Percentiles rank a stretch among this genome's conserved stretches.
Conservation (phyloP, 2,888 invertebrate species). For the Noctuana brunneofusca region DNA sequence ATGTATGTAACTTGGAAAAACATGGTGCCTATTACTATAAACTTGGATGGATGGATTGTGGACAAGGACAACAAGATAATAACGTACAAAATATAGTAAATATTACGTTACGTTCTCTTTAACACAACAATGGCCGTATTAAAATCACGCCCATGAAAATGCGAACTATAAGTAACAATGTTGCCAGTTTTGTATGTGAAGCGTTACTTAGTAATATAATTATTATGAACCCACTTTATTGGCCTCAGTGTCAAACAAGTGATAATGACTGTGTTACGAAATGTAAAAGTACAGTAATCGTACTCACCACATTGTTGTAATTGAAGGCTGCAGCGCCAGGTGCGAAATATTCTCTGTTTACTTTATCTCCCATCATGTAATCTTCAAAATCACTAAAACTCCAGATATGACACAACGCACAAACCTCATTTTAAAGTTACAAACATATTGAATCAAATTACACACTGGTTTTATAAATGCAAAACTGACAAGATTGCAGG, state of each 20-base stretch:
- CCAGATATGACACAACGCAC: conserved; percentile 46
- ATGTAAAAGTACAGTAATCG: conserved; percentile 30
- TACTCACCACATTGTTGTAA: conserved; percentile 78
- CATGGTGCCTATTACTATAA: too few species aligned
- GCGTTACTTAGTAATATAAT: background rate
- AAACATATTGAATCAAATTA: conserved; percentile 38
- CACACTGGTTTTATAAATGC: conserved; percentile 37
- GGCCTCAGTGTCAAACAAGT: conserved; percentile 8
- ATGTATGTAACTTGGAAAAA: too few species aligned
- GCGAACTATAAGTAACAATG: background rate
- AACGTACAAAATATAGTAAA: background rate
- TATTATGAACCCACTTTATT: background rate
- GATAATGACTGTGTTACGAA: conserved; percentile 28
- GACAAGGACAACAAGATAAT: background rate
- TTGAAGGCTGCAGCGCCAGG: conserved; percentile 74
- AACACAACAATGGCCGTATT: background rate
- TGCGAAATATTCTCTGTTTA: conserved; percentile 72
- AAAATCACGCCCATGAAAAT: background rate
- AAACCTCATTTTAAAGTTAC: conserved; percentile 45
- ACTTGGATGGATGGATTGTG: too few species aligned
- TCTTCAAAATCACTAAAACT: conserved; percentile 49
- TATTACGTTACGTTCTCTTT: background rate
- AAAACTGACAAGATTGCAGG: conserved; percentile 48
- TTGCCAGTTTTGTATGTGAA: background rate
- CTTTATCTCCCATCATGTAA: conserved; percentile 70